These are phyloP conservation scores for Zaprionus obscuricornis DNA, from an alignment of 2,888 invertebrate genomes.

Conservation along the genomic window DNA sequence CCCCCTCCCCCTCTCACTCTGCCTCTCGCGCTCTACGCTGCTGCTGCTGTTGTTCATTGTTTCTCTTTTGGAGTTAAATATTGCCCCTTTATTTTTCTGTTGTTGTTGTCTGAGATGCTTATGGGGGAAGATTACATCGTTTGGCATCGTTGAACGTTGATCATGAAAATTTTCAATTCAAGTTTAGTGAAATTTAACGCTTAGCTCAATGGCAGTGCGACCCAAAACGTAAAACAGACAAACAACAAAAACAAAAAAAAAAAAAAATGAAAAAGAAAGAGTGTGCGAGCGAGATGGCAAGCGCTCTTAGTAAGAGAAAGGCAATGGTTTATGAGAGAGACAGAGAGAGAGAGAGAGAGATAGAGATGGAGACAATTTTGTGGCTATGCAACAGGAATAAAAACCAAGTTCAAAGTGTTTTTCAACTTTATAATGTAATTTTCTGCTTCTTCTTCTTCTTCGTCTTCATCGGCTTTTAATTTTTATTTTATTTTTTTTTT, in stretches of 20 bases:
- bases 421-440: too few relatives aligned
- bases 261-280: too few relatives aligned
- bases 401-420: slow-evolving; percentile 39
- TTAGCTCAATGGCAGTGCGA: too few relatives aligned
- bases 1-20: background rate
- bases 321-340: background rate
- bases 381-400: too few relatives aligned
- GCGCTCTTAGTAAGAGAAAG: too few relatives aligned
- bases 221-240: too few relatives aligned
- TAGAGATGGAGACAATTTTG: background rate
- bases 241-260: too few relatives aligned
- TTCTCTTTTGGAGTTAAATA: slow-evolving; percentile 10
- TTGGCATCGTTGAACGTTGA: slow-evolving; percentile 63
- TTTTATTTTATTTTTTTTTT: too few relatives aligned
- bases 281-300: too few relatives aligned
- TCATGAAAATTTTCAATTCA: slow-evolving; percentile 77
- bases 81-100: slow-evolving; percentile 9
- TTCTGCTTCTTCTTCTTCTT: too few relatives aligned
- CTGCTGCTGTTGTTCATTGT: background rate
- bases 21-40: background rate
- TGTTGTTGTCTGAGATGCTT: slow-evolving; percentile 39
- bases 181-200: slow-evolving; percentile 71
- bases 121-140: slow-evolving; percentile 51
- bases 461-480: too few relatives aligned
- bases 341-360: background rate